These are phyloP conservation scores for Hipparchia sbordonii DNA, from an alignment of 2,888 invertebrate genomes.

Conservation along the genomic window DNA sequence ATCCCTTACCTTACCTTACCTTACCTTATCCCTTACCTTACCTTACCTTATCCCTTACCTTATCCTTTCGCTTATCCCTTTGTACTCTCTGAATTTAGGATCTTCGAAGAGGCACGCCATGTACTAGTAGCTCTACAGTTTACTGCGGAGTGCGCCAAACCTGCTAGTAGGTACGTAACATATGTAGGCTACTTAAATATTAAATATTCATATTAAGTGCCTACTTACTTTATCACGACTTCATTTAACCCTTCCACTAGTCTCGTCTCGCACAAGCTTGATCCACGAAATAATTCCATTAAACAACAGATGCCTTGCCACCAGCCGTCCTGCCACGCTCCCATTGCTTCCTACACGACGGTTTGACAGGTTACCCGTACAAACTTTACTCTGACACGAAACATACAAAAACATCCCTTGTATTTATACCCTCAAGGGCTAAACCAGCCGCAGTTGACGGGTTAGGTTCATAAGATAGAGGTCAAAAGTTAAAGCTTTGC, in stretches of 20 bases:
- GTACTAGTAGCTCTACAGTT: no score
- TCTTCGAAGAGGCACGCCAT: no score
- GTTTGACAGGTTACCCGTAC: conserved; percentile 49
- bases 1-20: no score
- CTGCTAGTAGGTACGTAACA: no score
- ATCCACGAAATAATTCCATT: conserved; percentile 64
- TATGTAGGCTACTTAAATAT: no score
- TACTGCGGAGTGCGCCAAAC: no score
- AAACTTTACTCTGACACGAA: conserved; percentile 20
- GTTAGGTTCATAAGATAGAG: conserved; percentile 41
- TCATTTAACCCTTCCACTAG: conserved; percentile 43
- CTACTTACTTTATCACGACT: conserved; percentile 38
- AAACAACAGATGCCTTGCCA: conserved; percentile 50
- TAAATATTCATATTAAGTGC: neutral
- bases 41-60: no score
- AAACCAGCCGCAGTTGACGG: conserved; percentile 13
- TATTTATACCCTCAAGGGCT: neutral
- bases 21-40: no score
- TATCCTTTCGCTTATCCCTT: no score
- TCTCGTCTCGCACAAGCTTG: conserved; percentile 40
- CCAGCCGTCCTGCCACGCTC: conserved; percentile 33
- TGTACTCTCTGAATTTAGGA: no score
- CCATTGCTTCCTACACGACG: conserved; percentile 56
- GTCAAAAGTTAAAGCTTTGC: conserved; percentile 63
- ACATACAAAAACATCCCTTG: conserved; percentile 21